Evolutionary conservation across 2,113 vertebrate genomes (phyloP).

Genomic region (Marmota flaviventris): DNA sequence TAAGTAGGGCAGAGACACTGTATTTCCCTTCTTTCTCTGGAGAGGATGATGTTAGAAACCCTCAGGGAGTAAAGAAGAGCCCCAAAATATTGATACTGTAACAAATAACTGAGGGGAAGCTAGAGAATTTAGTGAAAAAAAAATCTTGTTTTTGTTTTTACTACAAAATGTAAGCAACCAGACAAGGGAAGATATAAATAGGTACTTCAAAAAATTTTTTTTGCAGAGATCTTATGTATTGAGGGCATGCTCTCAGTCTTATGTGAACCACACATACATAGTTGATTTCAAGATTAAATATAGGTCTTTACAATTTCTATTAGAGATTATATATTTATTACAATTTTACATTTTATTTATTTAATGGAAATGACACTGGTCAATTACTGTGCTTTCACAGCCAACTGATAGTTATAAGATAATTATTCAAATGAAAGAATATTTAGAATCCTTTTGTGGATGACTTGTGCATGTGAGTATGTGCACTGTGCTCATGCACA

Average conservation of each 20-base stretch:
- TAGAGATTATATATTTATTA: not conserved
- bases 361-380: not conserved
- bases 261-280: not conserved
- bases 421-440: not conserved
- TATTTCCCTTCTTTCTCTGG: slow-evolving; percentile 61
- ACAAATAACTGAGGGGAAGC: slow-evolving; percentile 12
- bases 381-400: not conserved
- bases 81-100: not conserved
- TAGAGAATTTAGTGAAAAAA: not conserved
- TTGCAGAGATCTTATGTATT: not conserved
- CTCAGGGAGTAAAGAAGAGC: slow-evolving; percentile 3
- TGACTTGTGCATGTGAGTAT: not conserved
- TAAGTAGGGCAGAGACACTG: slow-evolving; percentile 71
- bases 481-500: not conserved
- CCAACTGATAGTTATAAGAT: not conserved
- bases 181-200: not conserved
- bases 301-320: not conserved
- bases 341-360: slow-evolving; percentile 18
- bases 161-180: not conserved
- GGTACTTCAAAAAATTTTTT: not conserved
- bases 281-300: slow-evolving; percentile 50
- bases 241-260: not conserved
- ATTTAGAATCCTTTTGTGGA: not conserved
- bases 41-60: slow-evolving; percentile 53
- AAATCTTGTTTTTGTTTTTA: not conserved